Evolutionary conservation across 2,888 invertebrate genomes (phyloP).

Genomic region (Hyalella azteca): DNA sequence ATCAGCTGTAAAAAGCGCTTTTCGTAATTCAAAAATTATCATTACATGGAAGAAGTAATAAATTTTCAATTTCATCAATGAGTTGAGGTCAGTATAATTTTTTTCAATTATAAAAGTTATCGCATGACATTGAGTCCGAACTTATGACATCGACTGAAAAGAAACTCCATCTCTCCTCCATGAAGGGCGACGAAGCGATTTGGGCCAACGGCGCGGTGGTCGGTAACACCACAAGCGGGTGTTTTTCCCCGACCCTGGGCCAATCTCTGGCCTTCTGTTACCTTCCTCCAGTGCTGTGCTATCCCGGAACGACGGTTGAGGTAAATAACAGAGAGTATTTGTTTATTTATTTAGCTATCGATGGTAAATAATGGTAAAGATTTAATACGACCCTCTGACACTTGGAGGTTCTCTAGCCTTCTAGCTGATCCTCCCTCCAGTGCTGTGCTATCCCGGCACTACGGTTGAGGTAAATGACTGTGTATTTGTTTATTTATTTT

Average conservation of each 20-base stretch:
- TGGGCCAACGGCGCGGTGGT: slow-evolving; percentile 60
- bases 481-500: too few species aligned
- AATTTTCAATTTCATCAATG: too few species aligned
- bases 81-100: too few species aligned
- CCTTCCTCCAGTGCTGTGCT: slow-evolving; percentile 61
- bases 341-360: too few species aligned
- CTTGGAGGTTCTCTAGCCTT: slow-evolving; percentile 63
- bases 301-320: slow-evolving; percentile 57
- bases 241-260: slow-evolving; percentile 62
- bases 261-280: slow-evolving; percentile 64
- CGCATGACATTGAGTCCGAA: too few species aligned
- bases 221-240: slow-evolving; percentile 65
- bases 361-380: too few species aligned
- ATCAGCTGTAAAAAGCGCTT: too few species aligned
- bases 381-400: slow-evolving; percentile 62
- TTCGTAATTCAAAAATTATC: too few species aligned
- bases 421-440: slow-evolving; percentile 64
- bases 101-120: too few species aligned
- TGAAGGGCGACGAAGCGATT: slow-evolving; percentile 63
- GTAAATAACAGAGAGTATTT: too few species aligned
- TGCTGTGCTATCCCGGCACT: slow-evolving; percentile 59
- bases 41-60: too few species aligned
- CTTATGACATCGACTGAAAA: too few species aligned
- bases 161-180: background rate
- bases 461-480: slow-evolving; percentile 56